Conservation (phyloP, 1,140 invertebrate species). For the Acyrthosiphon pisum region DNA sequence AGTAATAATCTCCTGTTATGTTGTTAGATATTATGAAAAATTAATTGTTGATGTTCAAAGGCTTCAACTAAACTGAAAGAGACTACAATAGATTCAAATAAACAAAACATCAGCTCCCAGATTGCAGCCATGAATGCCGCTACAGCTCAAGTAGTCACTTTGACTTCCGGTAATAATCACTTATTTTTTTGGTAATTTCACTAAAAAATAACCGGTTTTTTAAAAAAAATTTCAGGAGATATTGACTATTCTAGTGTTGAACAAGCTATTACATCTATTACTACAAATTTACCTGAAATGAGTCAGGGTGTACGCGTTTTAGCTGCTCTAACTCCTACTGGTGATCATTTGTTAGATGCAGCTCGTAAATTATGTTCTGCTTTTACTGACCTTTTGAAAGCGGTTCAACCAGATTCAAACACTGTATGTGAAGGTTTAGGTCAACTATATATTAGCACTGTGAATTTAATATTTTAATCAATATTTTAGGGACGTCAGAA, state of each 20-base stretch:
- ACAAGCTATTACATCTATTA: constrained; percentile 95
- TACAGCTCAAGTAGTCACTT: constrained; percentile 96
- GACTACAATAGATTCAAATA: constrained; percentile 91
- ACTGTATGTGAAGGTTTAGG: constrained; percentile 37
- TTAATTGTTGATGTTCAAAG: constrained; percentile 61
- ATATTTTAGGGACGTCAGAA: constrained; percentile 82
- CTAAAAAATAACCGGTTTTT: not conserved
- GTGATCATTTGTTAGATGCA: constrained; percentile 88
- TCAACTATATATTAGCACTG: not conserved
- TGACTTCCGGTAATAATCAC: constrained; percentile 75
- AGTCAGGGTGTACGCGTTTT: constrained; percentile 94
- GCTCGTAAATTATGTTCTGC: constrained; percentile 90
- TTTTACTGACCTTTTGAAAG: constrained; percentile 92
- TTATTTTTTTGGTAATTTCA: not conserved
- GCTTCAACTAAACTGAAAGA: constrained; percentile 92
- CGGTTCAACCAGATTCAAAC: constrained; percentile 62
- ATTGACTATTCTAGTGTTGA: constrained; percentile 95
- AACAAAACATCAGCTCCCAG: constrained; percentile 94
- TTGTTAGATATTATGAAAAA: not conserved
- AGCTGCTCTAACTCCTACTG: constrained; percentile 90
- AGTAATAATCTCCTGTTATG: not conserved
- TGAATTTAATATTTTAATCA: constrained; percentile 44
- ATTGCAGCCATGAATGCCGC: constrained; percentile 99
- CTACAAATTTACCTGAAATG: constrained; percentile 95
- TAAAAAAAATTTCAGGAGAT: constrained; percentile 69